Base-by-base conservation (phyloP, 2,888 invertebrate species). In the Sinohyriopsis cumingii region DNA sequence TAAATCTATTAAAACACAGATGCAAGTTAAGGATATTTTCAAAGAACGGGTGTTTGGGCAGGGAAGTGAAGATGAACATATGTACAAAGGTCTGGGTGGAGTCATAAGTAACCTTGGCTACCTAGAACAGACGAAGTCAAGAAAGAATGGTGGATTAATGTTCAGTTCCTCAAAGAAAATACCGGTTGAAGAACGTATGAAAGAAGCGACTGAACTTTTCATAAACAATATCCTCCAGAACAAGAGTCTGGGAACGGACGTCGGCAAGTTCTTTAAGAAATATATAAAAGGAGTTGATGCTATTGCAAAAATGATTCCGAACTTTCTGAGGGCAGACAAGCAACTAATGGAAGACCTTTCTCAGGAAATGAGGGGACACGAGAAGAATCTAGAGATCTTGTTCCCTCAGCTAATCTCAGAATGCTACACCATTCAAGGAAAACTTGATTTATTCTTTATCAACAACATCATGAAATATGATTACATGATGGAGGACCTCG, bases 381-480 rank as follows among this genome's bases (percentile, higher is more conserved):
- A 84, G 63, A 65, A 67, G 25, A 79, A 82, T 62, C 62, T 85
- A 60, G 71, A 71, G 56, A 75, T 80, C 9, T 45, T 76, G 56
- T 84, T 80, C 57, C 85, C 86, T 0, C 61, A 73, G 19, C 67
- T 83, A 2, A 74, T 83, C 9, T 22, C 62, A 24, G 25, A 68
- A 28, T 71, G 77, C 54, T 65, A 73, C 24, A 12, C 57, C 7
- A 74, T 82, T 1, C 80, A 82, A 53, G 85, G 83, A 19, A 72
- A 78, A 33, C 76, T 86, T 1, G 86, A 87, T 69, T 67, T 85
- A 59, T 85, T 86, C 73, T 87, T 73, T 61, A 82, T 84, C 1
- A 79, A 80, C 64, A 72, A 80, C 20, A 72, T 87, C 18, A 83
- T 86, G 81, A 73, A 70, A 24, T 84, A 83, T 64, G 86, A 87